Percentiles rank a stretch among this genome's conserved stretches.
Evolutionary conservation across 2,113 vertebrate species (phyloP).

Genomic region (Muntiacus muntjak): DNA sequence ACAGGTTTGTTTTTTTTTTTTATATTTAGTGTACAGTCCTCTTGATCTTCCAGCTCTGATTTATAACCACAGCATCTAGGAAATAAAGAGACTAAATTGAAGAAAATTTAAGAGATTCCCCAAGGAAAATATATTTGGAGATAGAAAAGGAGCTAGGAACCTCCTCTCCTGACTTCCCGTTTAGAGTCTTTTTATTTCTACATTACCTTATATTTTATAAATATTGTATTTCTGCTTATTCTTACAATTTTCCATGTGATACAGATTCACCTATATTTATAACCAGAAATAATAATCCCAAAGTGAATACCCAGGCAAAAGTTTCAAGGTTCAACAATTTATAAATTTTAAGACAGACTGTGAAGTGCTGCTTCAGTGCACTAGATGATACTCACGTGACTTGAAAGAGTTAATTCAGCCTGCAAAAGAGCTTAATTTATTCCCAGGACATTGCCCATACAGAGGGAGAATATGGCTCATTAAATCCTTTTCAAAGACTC

Average conservation of each 20-base stretch:
- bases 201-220: not conserved
- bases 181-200: not conserved
- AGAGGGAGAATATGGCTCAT: constrained; percentile 21
- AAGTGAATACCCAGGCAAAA: not conserved
- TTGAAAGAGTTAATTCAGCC: constrained; percentile 49
- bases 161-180: not conserved
- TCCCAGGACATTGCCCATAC: not conserved
- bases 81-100: not conserved
- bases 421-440: constrained; percentile 56
- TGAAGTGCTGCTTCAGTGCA: not conserved
- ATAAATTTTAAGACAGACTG: not conserved
- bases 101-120: not conserved
- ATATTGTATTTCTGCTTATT: not conserved
- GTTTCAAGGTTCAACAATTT: constrained; percentile 31
- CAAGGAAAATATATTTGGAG: not conserved
- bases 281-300: not conserved
- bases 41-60: not conserved
- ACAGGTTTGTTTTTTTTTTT: not conserved
- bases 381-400: constrained; percentile 3
- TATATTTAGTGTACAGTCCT: not conserved
- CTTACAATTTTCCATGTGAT: not conserved
- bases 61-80: not conserved
- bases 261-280: not conserved
- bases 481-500: constrained; percentile 39
- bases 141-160: not conserved